Conservation (phyloP, 2,797 vertebrate genomes). For the Gymnoscopelus braueri region DNA sequence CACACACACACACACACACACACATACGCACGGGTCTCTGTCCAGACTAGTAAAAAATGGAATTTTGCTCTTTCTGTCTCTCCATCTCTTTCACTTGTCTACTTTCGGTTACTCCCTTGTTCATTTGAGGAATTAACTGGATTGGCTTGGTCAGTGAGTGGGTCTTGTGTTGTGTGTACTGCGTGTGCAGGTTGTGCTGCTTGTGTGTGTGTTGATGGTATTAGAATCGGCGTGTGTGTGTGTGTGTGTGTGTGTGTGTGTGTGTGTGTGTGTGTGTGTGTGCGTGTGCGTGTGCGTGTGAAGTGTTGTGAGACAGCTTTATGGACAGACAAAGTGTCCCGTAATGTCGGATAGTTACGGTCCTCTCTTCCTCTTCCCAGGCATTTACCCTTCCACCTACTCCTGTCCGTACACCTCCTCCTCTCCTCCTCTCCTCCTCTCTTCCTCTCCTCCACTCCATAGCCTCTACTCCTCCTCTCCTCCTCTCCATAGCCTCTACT, state of each 20-base stretch:
- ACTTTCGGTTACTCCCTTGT: conserved; percentile 23
- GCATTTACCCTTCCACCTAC: conserved; percentile 59
- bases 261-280: background rate
- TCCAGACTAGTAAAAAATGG: conserved; percentile 52
- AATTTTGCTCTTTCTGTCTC: conserved; percentile 35
- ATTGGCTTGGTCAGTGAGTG: conserved; percentile 62
- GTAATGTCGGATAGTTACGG: conserved; percentile 57
- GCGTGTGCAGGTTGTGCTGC: background rate
- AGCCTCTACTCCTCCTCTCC: too few species aligned
- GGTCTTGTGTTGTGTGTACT: conserved; percentile 11
- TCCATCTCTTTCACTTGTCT: conserved; percentile 10
- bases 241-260: background rate
- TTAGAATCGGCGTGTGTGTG: background rate
- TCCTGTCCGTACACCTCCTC: background rate
- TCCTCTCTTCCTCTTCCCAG: conserved; percentile 37
- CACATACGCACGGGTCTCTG: conserved; percentile 27
- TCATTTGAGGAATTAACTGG: conserved; percentile 68
- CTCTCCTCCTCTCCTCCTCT: conserved; percentile 15
- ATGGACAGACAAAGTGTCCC: conserved; percentile 64
- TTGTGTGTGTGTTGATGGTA: conserved; percentile 6
- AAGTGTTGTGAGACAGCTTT: conserved; percentile 65
- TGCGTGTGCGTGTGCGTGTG: conserved; percentile 1
- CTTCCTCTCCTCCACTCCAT: conserved; percentile 44
- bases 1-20: conserved; percentile 4
- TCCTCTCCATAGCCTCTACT: too few species aligned